Base-by-base conservation (phyloP, 2,113 vertebrate species). In the Cynocephalus volans region DNA sequence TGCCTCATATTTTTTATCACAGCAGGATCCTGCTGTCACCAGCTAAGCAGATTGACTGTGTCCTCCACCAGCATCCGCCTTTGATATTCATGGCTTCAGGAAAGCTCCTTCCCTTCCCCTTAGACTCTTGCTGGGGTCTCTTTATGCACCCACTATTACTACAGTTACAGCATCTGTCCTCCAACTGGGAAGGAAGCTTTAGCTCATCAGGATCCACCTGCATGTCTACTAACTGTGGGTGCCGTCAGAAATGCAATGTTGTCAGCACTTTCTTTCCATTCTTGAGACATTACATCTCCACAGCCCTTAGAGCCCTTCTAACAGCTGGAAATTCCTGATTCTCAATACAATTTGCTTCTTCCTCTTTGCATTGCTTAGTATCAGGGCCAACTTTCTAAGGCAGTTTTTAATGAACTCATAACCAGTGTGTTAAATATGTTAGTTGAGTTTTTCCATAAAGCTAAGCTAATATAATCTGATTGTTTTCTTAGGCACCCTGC, bases 351-450 rank as follows among this genome's bases (percentile, higher is more conserved):
- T 90, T 96, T 98, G 96, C 97, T 97, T 98, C 82, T 98, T 97
- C 95, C 97, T 98, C 82, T 70, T 97, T 76, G 73, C 96, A 98
- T 90, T 93, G 96, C 83, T 76, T 80, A 93, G 79, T 77, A 94
- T 97, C 96, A 70, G 96, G 97, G 97, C 96, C 97, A 98, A 93
- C 26, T 90, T 89, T 87, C 91, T 97, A 84, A 88, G 77, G 73
- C 97, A 79, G 84, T 95, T 98, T 97, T 98, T 98, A 98, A 98
- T 97, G 98, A 98, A 97, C 56, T 93, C 93, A 92, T 97, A 96
- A 96, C 98, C 97, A 96, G 97, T 54, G 65, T 88, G 94, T 97
- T 97, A 97, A 96, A 97, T 98, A 98, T 96, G 97, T 98, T 98
- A 93, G 96, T 95, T 97, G 90, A 90, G 92, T 98, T 98, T 98